Evolutionary conservation across 1,140 invertebrate species (phyloP).

Genomic region (Drosophila repleta): DNA sequence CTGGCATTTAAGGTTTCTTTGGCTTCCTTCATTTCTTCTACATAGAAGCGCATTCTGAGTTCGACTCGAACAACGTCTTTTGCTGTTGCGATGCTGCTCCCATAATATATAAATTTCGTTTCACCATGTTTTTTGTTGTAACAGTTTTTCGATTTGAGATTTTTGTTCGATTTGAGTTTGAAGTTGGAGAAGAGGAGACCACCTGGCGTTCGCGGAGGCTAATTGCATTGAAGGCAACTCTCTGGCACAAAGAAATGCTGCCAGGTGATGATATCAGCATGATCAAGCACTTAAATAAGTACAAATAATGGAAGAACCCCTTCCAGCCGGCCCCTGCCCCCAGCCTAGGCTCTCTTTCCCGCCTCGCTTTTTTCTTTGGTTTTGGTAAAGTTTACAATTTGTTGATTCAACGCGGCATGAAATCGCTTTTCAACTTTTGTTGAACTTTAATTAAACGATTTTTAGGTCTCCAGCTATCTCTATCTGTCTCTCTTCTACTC

Average conservation of each 20-base stretch:
- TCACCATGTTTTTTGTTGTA: slow-evolving; percentile 36
- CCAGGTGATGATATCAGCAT: slow-evolving; percentile 82
- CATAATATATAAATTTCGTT: slow-evolving; percentile 61
- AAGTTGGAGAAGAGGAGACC: slow-evolving; percentile 46
- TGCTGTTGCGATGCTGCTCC: slow-evolving; percentile 45
- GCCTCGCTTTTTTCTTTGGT: neutral
- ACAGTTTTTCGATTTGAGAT: slow-evolving; percentile 41
- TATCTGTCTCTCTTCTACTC: neutral
- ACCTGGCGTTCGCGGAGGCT: slow-evolving; percentile 72
- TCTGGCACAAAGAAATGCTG: slow-evolving; percentile 64
- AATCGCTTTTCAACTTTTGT: slow-evolving; percentile 79
- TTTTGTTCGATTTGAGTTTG: slow-evolving; percentile 1
- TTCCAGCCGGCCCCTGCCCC: too few relatives aligned
- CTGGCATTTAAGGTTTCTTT: too few relatives aligned
- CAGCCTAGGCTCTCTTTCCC: too few relatives aligned
- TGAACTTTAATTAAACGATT: slow-evolving; percentile 82
- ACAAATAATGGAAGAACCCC: slow-evolving; percentile 65
- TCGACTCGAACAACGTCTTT: slow-evolving; percentile 1
- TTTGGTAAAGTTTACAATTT: slow-evolving; percentile 72
- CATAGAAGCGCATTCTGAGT: slow-evolving; percentile 9
- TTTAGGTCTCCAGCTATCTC: slow-evolving; percentile 28
- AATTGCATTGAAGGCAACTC: slow-evolving; percentile 70
- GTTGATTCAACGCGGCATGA: slow-evolving; percentile 81
- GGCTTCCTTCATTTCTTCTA: neutral
- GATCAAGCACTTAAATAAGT: slow-evolving; percentile 81